Percentiles rank a stretch among this genome's conserved stretches.
Evolutionary conservation across 2,888 invertebrate genomes (phyloP).

Genomic region (Pseudococcus viburni): DNA sequence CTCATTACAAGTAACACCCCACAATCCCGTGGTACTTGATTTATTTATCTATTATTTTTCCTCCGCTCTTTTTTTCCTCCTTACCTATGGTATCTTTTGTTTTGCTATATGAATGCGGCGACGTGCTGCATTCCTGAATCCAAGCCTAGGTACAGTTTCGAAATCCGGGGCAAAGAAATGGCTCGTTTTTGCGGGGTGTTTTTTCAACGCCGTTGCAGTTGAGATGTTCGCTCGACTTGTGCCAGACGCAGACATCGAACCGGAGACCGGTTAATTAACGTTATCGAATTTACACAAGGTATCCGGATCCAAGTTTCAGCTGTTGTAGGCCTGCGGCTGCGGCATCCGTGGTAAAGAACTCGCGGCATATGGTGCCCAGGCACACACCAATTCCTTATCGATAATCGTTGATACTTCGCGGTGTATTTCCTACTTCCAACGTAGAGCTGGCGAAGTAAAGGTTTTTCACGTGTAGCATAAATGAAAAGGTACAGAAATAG

Average conservation of each 20-base stretch:
- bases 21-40: conserved; percentile 47
- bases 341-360: neutral
- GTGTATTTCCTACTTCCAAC: neutral
- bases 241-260: conserved; percentile 8
- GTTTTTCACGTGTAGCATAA: no score
- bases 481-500: no score
- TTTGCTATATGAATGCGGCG: conserved; percentile 5
- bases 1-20: conserved; percentile 57
- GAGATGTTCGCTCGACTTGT: conserved; percentile 10
- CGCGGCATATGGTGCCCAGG: neutral
- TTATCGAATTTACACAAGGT: conserved; percentile 28
- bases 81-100: neutral
- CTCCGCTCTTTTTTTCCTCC: neutral
- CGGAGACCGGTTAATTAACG: conserved; percentile 13
- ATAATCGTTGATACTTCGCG: neutral
- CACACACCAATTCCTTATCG: neutral
- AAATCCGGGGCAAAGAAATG: neutral
- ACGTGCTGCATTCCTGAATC: neutral
- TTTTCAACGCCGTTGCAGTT: neutral
- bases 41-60: conserved; percentile 56
- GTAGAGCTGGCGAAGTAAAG: no score
- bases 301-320: neutral
- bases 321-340: neutral
- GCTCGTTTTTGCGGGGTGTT: neutral
- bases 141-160: neutral